These are phyloP conservation scores for Pandemis heparana DNA, from an alignment of 2,888 invertebrate genomes.

Conservation along the genomic window DNA sequence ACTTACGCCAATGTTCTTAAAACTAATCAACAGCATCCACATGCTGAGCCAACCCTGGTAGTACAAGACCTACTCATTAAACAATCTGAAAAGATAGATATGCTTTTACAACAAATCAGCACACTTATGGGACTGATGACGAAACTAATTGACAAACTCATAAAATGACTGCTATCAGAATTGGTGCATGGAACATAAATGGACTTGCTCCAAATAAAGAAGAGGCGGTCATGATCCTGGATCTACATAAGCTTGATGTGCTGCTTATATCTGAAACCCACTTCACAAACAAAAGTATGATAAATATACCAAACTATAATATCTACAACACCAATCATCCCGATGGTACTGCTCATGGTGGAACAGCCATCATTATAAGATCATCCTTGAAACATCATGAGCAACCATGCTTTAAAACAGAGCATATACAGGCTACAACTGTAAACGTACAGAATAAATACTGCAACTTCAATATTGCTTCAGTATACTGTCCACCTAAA, in stretches of 20 bases:
- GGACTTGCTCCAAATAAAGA: slow-evolving; percentile 45
- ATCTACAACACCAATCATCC: slow-evolving; percentile 50
- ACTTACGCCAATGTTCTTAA: no score
- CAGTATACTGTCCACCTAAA: no score
- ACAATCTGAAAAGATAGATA: no score
- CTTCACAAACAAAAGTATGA: slow-evolving; percentile 33
- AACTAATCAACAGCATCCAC: no score
- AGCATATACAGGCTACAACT: neutral
- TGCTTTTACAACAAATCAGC: neutral
- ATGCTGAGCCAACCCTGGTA: no score
- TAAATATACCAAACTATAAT: neutral
- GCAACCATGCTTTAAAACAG: neutral
- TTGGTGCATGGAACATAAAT: slow-evolving; percentile 48
- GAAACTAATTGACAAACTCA: neutral
- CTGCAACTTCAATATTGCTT: no score
- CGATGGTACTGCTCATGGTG: slow-evolving; percentile 49
- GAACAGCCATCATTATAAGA: slow-evolving; percentile 44
- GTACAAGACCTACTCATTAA: no score
- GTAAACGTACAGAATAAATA: no score
- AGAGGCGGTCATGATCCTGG: slow-evolving; percentile 41
- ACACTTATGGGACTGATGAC: neutral
- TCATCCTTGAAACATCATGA: slow-evolving; percentile 40
- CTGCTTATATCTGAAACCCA: slow-evolving; percentile 48
- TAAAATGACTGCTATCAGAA: neutral
- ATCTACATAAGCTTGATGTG: slow-evolving; percentile 45